These are phyloP conservation scores for Nymphalis urticae DNA, from an alignment of 2,888 invertebrate species.

Conservation along the genomic window DNA sequence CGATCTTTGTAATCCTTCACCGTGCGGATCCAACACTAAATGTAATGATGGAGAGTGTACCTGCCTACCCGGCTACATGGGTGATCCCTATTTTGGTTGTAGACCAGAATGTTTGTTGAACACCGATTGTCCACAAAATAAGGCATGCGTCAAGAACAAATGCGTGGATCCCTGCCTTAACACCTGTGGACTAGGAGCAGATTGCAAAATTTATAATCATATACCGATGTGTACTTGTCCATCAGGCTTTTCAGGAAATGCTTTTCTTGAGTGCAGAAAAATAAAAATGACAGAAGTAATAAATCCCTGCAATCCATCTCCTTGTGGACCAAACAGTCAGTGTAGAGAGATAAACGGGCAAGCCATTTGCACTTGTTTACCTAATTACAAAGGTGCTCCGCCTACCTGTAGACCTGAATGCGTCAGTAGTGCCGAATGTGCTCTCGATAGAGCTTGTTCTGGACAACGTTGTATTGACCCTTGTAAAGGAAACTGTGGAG, in stretches of 20 bases:
- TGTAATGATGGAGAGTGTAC: constrained; percentile 86
- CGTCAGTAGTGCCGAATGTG: constrained; percentile 85
- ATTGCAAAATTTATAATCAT: constrained; percentile 86
- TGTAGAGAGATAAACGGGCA: constrained; percentile 85
- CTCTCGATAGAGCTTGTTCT: constrained; percentile 85
- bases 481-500: constrained; percentile 87
- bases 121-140: constrained; percentile 85
- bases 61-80: constrained; percentile 87
- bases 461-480: constrained; percentile 87
- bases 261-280: constrained; percentile 84
- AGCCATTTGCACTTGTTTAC: constrained; percentile 86
- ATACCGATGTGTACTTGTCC: constrained; percentile 83
- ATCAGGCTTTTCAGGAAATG: constrained; percentile 85
- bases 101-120: constrained; percentile 91
- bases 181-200: constrained; percentile 88
- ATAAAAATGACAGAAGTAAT: constrained; percentile 59
- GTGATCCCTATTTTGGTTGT: constrained; percentile 89
- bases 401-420: constrained; percentile 88
- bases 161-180: constrained; percentile 89
- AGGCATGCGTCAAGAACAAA: constrained; percentile 87
- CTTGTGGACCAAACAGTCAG: constrained; percentile 87
- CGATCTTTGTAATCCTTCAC: constrained; percentile 84
- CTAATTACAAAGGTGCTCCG: constrained; percentile 86
- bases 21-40: constrained; percentile 87
- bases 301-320: constrained; percentile 86